Base-by-base conservation (phyloP, 1,140 invertebrate species). In the Drosophila malerkotliana region DNA sequence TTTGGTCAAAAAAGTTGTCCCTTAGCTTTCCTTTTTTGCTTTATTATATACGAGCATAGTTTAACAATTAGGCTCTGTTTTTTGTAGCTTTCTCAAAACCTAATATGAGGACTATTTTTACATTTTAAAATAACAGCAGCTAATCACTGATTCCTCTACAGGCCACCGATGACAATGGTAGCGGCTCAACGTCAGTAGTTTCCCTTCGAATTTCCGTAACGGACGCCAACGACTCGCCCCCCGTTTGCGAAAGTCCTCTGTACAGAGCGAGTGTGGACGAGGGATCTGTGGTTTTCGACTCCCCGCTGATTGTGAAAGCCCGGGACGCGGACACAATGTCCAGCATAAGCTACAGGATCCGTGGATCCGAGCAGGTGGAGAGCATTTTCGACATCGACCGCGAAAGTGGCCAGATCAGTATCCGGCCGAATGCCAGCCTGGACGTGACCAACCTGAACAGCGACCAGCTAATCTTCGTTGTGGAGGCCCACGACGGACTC, bases 171-270 rank as follows among this genome's bases (percentile, higher is more conserved):
- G 94, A 97, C 79, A 94, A 96, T 76, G 97, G 97, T 0, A 93
- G 94, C 47, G 97, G 96, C 0, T 95, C 96, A 77, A 95, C 93
- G 8, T 94, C 94, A 9, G 95, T 95, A 18, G 95, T 97, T 0
- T 95, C 97, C 0, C 92, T 99, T 0, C 95, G 95, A 68, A 95
- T 99, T 5, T 93, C 94, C 0, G 92, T 98, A 0, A 92, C 93
- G 0, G 97, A 98, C 91, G 95, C 95, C 32, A 98, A 98, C 85
- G 98, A 99, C 92, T 98, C 97, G 84, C 93, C 95, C 0, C 97
- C 97, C 0, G 93, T 94, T 8, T 98, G 98, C 91, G 92, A 94
- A 7, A 95, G 94, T 54, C 92, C 94, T 0, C 93, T 95, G 9
- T 97, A 97, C 91, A 94, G 95, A 6, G 95, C 95, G 0, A 95